These are phyloP conservation scores for Epinephelus lanceolatus DNA, from an alignment of 2,113 vertebrate genomes.

Conservation along the genomic window DNA sequence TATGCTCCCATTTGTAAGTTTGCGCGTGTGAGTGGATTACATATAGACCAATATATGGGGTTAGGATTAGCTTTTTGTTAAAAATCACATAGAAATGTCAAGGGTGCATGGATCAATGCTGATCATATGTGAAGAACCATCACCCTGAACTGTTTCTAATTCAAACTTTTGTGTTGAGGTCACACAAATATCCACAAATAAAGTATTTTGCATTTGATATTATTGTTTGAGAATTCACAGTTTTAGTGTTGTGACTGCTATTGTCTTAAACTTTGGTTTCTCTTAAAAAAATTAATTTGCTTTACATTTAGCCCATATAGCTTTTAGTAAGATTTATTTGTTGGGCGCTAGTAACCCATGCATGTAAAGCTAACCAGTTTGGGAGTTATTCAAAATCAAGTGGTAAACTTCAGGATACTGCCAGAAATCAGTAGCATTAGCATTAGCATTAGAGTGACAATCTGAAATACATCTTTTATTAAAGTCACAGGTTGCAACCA, in stretches of 20 bases:
- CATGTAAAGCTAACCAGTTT: not conserved
- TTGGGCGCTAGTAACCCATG: not conserved
- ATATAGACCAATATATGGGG: not conserved
- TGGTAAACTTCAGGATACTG: not conserved
- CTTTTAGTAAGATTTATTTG: not conserved
- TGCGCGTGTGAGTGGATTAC: not conserved
- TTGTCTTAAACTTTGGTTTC: not conserved
- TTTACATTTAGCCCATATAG: not conserved
- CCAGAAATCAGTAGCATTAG: not conserved
- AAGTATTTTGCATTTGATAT: too few species aligned
- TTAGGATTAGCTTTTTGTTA: not conserved
- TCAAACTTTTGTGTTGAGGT: not conserved
- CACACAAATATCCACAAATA: not conserved
- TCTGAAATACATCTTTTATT: not conserved
- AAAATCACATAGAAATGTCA: not conserved
- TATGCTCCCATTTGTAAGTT: constrained; percentile 6
- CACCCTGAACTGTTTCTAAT: not conserved
- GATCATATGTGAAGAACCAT: not conserved
- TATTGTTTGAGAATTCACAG: not conserved
- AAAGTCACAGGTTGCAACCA: not conserved
- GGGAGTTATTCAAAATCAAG: not conserved
- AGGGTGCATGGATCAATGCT: not conserved
- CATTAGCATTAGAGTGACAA: not conserved
- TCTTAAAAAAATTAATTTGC: not conserved
- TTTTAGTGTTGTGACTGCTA: not conserved